Conservation (phyloP, 2,113 vertebrate species). For the Eulacestoma nigropectus region DNA sequence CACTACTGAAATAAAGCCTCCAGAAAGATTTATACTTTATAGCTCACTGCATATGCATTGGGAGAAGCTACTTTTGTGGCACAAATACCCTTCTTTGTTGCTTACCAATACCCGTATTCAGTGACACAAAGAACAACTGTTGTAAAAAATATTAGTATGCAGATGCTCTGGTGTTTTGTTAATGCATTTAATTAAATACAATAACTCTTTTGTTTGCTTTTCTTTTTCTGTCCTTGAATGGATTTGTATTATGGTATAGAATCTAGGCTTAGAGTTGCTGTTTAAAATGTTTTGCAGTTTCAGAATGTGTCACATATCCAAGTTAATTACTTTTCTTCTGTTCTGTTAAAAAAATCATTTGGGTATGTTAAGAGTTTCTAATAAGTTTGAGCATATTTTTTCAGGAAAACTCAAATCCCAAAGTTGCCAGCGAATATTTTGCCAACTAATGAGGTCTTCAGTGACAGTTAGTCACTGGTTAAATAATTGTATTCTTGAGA, state of each 20-base stretch:
- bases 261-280: background rate
- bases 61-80: slow-evolving; percentile 61
- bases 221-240: slow-evolving; percentile 57
- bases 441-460: background rate
- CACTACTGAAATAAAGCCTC: background rate
- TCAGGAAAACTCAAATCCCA: background rate
- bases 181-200: slow-evolving; percentile 79
- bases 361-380: background rate
- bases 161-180: slow-evolving; percentile 83
- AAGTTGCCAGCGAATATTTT: background rate
- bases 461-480: background rate
- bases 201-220: slow-evolving; percentile 74
- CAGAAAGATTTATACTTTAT: slow-evolving; percentile 19
- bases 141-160: slow-evolving; percentile 82
- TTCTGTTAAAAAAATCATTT: background rate
- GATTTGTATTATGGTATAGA: slow-evolving; percentile 69
- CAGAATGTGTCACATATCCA: background rate
- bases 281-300: background rate
- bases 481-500: background rate
- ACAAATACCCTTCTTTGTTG: slow-evolving; percentile 76
- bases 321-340: background rate
- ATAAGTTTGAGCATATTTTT: background rate
- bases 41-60: background rate
- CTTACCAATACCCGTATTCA: slow-evolving; percentile 79
- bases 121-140: slow-evolving; percentile 85